Percentiles rank a stretch among this genome's conserved stretches.
These are phyloP conservation scores for Dufourea novaeangliae DNA, from an alignment of 1,140 invertebrate genomes.

Conservation along the genomic window DNA sequence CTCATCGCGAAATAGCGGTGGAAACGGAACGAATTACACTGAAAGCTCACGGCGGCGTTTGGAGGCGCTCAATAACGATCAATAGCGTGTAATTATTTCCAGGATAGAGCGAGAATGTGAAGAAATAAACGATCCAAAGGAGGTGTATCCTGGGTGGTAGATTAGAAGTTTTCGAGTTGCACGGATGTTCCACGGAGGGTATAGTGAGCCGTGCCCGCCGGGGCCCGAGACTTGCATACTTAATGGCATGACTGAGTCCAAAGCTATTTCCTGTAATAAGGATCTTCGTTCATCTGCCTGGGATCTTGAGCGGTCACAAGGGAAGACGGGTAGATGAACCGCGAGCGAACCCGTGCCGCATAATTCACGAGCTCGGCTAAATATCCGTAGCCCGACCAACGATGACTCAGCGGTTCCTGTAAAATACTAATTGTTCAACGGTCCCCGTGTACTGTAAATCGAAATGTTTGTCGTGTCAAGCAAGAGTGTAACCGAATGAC, in stretches of 20 bases:
- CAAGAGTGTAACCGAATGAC: conserved; percentile 8
- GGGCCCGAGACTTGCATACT: conserved; percentile 63
- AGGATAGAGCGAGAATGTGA: conserved; percentile 35
- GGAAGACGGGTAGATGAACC: conserved; percentile 10
- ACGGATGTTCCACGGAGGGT: conserved; percentile 44
- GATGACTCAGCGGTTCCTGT: not conserved
- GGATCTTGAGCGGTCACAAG: conserved; percentile 35
- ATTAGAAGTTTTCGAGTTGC: conserved; percentile 60
- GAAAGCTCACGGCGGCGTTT: not conserved
- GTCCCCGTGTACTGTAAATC: not conserved
- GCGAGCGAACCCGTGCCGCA: conserved; percentile 30
- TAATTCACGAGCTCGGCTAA: conserved; percentile 44
- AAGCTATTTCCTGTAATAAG: conserved; percentile 67
- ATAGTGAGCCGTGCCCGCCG: conserved; percentile 44
- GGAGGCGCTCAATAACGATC: conserved; percentile 42
- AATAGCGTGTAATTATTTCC: conserved; percentile 34
- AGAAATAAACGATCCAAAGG: conserved; percentile 32
- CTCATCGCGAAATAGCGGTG: no score
- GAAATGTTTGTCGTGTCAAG: not conserved
- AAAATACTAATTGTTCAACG: conserved; percentile 26
- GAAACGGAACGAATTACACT: conserved; percentile 13
- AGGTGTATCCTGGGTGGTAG: conserved; percentile 41
- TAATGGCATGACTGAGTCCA: conserved; percentile 59
- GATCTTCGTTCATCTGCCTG: conserved; percentile 51
- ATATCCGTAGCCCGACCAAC: conserved; percentile 8